These are phyloP conservation scores for Morus bassanus DNA, from an alignment of 2,797 vertebrate species.

Conservation along the genomic window DNA sequence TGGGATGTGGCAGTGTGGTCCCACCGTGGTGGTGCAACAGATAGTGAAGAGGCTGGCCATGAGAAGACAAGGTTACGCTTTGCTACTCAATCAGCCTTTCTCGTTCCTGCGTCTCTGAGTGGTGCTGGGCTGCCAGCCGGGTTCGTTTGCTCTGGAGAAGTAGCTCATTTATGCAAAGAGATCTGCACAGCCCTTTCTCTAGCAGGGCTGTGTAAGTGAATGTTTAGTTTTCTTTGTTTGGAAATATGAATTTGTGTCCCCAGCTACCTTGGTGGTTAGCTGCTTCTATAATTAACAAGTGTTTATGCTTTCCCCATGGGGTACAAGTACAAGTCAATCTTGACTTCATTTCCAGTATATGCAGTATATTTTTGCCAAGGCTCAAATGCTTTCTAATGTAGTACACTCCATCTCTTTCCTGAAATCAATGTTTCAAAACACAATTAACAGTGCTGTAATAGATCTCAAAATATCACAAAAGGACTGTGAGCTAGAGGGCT, in stretches of 20 bases:
- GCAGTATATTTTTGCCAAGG: background rate
- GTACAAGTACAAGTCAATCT: constrained; percentile 36
- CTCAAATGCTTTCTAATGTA: constrained; percentile 15
- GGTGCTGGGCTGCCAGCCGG: background rate
- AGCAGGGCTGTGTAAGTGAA: background rate
- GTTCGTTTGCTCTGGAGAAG: background rate
- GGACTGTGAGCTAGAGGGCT: constrained; percentile 18
- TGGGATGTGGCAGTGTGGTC: background rate
- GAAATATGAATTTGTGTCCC: constrained; percentile 16
- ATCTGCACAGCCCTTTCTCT: background rate
- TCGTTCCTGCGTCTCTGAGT: fast-evolving
- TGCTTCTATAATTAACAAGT: constrained; percentile 54
- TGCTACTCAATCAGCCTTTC: background rate
- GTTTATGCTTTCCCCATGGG: constrained; percentile 23
- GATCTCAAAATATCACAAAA: constrained; percentile 19
- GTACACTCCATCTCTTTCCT: constrained; percentile 9
- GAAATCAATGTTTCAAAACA: constrained; percentile 52
- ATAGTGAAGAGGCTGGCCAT: background rate
- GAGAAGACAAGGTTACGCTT: background rate
- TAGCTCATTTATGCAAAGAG: background rate
- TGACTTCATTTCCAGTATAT: constrained; percentile 1
- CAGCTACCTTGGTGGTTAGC: background rate
- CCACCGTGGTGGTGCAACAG: fast-evolving
- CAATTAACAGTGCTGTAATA: constrained; percentile 38
- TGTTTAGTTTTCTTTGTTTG: constrained; percentile 34